Percentiles rank a stretch among this genome's conserved stretches.
These are phyloP conservation scores for Enhydra lutris DNA, from an alignment of 2,113 vertebrate genomes.

Conservation along the genomic window DNA sequence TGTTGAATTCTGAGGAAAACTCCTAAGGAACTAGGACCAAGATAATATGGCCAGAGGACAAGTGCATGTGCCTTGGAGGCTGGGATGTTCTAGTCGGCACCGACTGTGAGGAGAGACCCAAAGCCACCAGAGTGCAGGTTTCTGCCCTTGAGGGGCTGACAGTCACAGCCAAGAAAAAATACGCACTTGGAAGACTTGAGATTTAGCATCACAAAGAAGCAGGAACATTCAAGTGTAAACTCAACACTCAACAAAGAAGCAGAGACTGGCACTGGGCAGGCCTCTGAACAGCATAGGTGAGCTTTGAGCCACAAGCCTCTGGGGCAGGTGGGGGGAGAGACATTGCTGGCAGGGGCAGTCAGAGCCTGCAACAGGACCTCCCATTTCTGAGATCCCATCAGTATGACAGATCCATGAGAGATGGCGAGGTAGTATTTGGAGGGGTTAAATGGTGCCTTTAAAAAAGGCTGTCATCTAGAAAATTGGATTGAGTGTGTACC, in stretches of 20 bases:
- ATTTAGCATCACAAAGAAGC: neutral
- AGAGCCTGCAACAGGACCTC: neutral
- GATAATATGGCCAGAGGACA: neutral
- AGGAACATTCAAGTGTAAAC: neutral
- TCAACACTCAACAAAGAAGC: neutral
- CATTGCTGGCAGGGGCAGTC: neutral
- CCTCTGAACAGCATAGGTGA: neutral
- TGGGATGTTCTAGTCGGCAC: too few relatives aligned
- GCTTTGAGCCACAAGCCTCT: accelerated
- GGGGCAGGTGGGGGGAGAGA: neutral
- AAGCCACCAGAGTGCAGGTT: neutral
- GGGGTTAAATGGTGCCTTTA: neutral
- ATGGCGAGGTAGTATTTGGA: accelerated
- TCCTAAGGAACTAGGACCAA: neutral
- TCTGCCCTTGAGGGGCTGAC: neutral
- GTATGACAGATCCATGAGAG: neutral
- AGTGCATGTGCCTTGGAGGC: neutral
- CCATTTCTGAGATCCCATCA: neutral
- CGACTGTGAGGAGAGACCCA: neutral
- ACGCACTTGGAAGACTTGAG: neutral
- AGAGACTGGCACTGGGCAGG: neutral
- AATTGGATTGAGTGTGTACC: neutral
- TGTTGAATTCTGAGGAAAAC: neutral
- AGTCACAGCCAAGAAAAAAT: neutral
- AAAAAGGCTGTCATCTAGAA: neutral